phyloP scores from a whole-genome alignment of 2,113 vertebrate genomes.

The Psammodynastes pulverulentus region DNA sequence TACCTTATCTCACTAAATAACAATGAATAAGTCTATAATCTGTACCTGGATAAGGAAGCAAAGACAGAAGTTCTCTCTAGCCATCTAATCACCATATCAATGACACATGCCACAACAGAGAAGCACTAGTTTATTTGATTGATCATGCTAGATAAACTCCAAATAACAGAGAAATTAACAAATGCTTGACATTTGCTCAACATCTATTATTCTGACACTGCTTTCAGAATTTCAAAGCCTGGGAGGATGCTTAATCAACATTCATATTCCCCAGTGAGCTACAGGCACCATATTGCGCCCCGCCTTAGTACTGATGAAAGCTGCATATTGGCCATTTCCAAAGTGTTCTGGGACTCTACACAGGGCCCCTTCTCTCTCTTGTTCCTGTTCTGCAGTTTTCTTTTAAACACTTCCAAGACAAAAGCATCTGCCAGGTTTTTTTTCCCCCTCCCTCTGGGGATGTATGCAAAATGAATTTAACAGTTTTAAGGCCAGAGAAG shows the following conservation, averaged over 20 bases:
- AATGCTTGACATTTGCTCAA: slow-evolving; percentile 99
- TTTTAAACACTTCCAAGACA: slow-evolving; percentile 88
- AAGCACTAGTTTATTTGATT: slow-evolving; percentile 87
- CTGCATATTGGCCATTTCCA: slow-evolving; percentile 96
- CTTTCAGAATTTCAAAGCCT: slow-evolving; percentile 98
- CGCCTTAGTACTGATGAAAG: slow-evolving; percentile 97
- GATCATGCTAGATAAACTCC: slow-evolving; percentile 99
- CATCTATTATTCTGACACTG: slow-evolving; percentile 99
- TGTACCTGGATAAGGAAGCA: slow-evolving; percentile 70
- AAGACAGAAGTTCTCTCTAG: slow-evolving; percentile 82
- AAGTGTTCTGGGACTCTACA: slow-evolving; percentile 88
- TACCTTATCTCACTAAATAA: slow-evolving; percentile 59
- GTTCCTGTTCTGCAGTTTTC: slow-evolving; percentile 80
- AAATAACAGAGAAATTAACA: slow-evolving; percentile 99
- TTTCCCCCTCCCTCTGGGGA: slow-evolving; percentile 76
- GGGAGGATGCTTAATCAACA: slow-evolving; percentile 99
- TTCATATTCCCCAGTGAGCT: slow-evolving; percentile 98
- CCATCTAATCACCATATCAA: slow-evolving; percentile 99
- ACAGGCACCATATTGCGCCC: slow-evolving; percentile 96
- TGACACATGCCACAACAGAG: slow-evolving; percentile 96
- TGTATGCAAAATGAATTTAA: slow-evolving; percentile 90
- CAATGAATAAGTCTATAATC: slow-evolving; percentile 62
- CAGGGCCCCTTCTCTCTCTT: slow-evolving; percentile 81
- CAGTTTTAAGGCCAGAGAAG: slow-evolving; percentile 87
- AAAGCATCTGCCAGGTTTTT: slow-evolving; percentile 89